These are phyloP conservation scores for Gobio occitaniae DNA, from an alignment of 2,797 vertebrate species.

Conservation along the genomic window DNA sequence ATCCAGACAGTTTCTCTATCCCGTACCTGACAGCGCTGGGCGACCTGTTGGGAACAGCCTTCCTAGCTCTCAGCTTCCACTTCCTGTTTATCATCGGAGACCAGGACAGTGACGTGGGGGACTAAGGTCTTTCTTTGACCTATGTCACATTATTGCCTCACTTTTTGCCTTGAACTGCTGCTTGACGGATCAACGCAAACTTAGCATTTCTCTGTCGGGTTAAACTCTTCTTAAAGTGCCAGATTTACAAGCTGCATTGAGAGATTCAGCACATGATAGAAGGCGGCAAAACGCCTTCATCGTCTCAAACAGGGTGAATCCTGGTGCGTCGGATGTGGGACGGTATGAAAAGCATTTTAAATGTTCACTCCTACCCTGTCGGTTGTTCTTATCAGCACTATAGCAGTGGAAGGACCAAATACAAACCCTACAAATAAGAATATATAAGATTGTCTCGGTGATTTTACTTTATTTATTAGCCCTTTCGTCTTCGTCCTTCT, in stretches of 20 bases:
- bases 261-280: constrained; percentile 25
- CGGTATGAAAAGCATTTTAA: not conserved
- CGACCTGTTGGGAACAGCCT: constrained; percentile 93
- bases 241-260: constrained; percentile 41
- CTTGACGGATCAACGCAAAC: constrained; percentile 22
- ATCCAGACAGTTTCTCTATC: constrained; percentile 97
- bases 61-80: constrained; percentile 93
- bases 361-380: not conserved
- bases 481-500: not conserved
- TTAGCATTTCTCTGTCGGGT: constrained; percentile 6
- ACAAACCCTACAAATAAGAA: not conserved
- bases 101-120: constrained; percentile 94
- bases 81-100: constrained; percentile 97
- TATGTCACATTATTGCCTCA: not conserved
- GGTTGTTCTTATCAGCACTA: constrained; percentile 1
- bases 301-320: constrained; percentile 9
- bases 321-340: not conserved
- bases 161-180: constrained; percentile 44
- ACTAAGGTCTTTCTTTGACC: constrained; percentile 71
- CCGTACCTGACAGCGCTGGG: constrained; percentile 95
- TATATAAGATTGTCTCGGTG: not conserved
- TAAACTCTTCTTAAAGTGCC: constrained; percentile 34
- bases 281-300: not conserved
- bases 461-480: constrained; percentile 35
- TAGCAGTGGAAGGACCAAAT: constrained; percentile 18